Base-by-base conservation (phyloP, 2,888 invertebrate species). In the Masnerella sp. region DNA sequence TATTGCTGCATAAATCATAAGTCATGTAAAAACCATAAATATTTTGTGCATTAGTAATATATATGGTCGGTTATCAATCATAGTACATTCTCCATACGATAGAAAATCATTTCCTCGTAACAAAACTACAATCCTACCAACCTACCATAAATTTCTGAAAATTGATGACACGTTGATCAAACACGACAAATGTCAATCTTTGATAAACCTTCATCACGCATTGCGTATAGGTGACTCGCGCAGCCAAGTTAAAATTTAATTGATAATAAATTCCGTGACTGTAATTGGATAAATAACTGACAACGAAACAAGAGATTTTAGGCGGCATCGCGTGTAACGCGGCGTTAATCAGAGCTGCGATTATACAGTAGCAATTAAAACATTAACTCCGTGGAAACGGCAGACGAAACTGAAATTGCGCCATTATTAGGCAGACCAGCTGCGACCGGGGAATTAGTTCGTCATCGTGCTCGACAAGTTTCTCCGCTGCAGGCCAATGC, bases 221-320 rank as follows among this genome's bases (percentile, higher is more conserved):
- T 40, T 25, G 25, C 25, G 28, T n/a, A 1, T 28, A 9, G 3
- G 8, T 28, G 28, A 28, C 28, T 7, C n/a, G 28, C 28, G n/a
- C 28, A n/a, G 28, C 14, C 28, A 12, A 20, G 45, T 25, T 22
- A 36, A 59, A 58, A 43, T 59, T 22, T 45, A 47, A 59, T 59
- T 47, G 22, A 59, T 47, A 59, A 45, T 20, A 36, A 34, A 20
- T 59, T 15, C 45, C 36, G 59, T 47, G 47, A 36, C 25, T 45
- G 45, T 59, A 59, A 59, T 47, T 59, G 59, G 47, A 59, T 59
- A 59, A 59, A 59, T 38, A 38, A 59, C 32, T 56, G 56, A 43
- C 45, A 47, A 17, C 15, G 38, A 15, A 18, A 38, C 45, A 28
- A 14, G 5, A 45, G 18, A 22, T 30, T 43, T 38, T 45, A 17